Evolutionary conservation across 2,888 invertebrate genomes (phyloP).

Genomic region (Polylopha cassiicola): DNA sequence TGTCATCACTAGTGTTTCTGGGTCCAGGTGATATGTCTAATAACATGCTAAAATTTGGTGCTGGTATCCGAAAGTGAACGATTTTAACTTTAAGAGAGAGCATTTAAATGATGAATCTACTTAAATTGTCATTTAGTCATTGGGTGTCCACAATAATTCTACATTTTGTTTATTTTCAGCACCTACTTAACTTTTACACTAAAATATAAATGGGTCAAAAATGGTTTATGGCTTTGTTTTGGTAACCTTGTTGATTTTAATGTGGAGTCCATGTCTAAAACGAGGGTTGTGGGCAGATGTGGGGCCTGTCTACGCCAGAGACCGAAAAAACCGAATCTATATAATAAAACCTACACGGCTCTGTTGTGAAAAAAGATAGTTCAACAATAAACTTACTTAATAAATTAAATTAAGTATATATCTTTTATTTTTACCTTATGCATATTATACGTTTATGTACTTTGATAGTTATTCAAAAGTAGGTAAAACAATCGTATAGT

Average conservation of each 20-base stretch:
- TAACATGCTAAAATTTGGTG: too few relatives aligned
- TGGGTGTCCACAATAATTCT: too few relatives aligned
- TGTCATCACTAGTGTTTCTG: too few relatives aligned
- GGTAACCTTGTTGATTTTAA: slow-evolving; percentile 30
- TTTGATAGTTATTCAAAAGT: not conserved
- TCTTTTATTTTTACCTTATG: not conserved
- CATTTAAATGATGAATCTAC: too few relatives aligned
- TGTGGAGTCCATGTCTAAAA: slow-evolving; percentile 53
- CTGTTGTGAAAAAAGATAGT: slow-evolving; percentile 39
- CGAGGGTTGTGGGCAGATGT: slow-evolving; percentile 38
- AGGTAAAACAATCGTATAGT: not conserved
- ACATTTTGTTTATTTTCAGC: too few relatives aligned
- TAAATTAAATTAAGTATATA: not conserved
- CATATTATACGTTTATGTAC: not conserved
- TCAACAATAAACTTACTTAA: not conserved
- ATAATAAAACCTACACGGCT: slow-evolving; percentile 44
- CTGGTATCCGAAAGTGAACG: too few relatives aligned
- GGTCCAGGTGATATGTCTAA: too few relatives aligned
- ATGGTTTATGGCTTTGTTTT: slow-evolving; percentile 46
- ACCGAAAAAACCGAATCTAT: slow-evolving; percentile 48
- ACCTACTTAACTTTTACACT: too few relatives aligned
- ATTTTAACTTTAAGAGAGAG: too few relatives aligned
- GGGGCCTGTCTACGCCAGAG: slow-evolving; percentile 48
- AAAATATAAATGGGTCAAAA: too few relatives aligned
- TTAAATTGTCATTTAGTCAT: too few relatives aligned